Base-by-base conservation (phyloP, 2,888 invertebrate genomes). In the Agrochola macilenta region DNA sequence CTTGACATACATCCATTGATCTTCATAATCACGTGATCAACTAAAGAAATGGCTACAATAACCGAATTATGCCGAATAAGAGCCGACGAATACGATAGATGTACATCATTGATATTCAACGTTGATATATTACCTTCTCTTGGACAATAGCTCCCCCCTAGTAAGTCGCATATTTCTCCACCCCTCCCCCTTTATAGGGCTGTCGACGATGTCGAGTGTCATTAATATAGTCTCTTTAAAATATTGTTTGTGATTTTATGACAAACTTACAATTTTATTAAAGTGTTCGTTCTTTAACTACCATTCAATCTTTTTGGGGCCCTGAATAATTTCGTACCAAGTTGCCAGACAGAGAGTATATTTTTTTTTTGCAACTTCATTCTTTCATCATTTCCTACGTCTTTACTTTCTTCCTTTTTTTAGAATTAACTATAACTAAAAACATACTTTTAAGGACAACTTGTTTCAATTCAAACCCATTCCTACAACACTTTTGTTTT, bases 41-140 rank as follows among this genome's bases (percentile, higher is more conserved):
- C 82, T 81, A 89, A 91, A 90, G 89, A 87, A 87, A 89, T 90
- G 86, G 85, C 87, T 90, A 92, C 92, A 92, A 93, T 93, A 92
- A 91, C 92, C 90, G 93, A 95, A 95, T 95, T 93, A 94, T 94
- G 90, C 91, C 89, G 89, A 90, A 92, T 90, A 84, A 91, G 92
- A 92, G 92, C 87, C 89, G 90, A 91, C 89, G 90, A 88, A 85
- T 84, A 84, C 90, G 92, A 95, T 94, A 92, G 93, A 95, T 95
- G 94, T 91, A 90, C 91, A 86, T 90, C 94, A 95, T 95, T 93
- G 94, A 94, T 94, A 95, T 95, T 93, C 94, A 93, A 93, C 94
- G 92, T 93, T 95, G 95, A 95, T 95, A 93, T 95, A 95, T 95
- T 91, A 92, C 88, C 90, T 90, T 76, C 90, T 90, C 87, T 87